Evolutionary conservation across 2,113 vertebrate genomes (phyloP).

Genomic region (Chloropsis cyanopogon): DNA sequence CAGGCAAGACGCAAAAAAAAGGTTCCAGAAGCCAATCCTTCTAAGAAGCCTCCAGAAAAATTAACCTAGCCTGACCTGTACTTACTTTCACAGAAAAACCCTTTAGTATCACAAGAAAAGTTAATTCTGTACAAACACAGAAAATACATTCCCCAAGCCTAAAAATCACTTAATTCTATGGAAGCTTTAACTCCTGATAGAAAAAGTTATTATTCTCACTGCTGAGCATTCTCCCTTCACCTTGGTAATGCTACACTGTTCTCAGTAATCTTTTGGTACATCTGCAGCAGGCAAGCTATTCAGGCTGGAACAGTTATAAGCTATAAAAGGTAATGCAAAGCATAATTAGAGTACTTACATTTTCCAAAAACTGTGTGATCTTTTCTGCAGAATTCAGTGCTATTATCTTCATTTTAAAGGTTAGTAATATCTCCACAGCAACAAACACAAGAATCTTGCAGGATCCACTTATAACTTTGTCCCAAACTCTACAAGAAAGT

Average conservation of each 20-base stretch:
- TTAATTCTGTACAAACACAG: neutral
- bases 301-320: neutral
- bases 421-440: constrained; percentile 92
- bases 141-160: neutral
- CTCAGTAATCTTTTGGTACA: neutral
- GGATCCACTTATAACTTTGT: constrained; percentile 97
- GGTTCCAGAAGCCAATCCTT: neutral
- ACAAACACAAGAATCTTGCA: constrained; percentile 98
- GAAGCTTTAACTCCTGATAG: neutral
- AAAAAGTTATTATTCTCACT: neutral
- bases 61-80: neutral
- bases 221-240: neutral
- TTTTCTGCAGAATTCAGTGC: constrained; percentile 83
- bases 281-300: neutral
- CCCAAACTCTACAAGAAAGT: constrained; percentile 86
- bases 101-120: neutral
- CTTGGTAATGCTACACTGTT: neutral
- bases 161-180: neutral
- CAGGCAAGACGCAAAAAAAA: neutral
- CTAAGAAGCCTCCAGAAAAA: neutral
- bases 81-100: neutral
- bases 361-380: constrained; percentile 85
- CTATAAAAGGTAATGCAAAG: neutral
- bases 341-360: constrained; percentile 76
- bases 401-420: constrained; percentile 92